Conservation (phyloP, 2,113 vertebrate species). For the Anhinga anhinga region DNA sequence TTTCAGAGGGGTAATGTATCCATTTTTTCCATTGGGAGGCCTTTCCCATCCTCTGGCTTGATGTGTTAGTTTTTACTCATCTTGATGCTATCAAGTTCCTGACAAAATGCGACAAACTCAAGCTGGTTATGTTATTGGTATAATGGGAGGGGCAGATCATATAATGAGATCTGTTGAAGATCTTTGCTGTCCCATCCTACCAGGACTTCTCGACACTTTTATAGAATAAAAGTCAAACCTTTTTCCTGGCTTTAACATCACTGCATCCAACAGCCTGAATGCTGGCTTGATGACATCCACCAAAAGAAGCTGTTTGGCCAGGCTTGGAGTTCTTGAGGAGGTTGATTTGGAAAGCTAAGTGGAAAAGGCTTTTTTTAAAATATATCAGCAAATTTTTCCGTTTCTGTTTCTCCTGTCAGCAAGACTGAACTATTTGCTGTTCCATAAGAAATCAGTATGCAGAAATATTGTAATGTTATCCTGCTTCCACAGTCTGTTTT, state of each 20-base stretch:
- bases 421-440: background rate
- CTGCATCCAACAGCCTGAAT: background rate
- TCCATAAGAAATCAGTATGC: background rate
- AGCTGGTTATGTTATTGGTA: background rate
- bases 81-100: conserved; percentile 3
- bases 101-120: conserved; percentile 21
- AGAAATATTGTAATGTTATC: background rate
- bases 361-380: background rate
- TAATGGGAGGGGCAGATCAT: background rate
- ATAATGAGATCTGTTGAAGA: background rate
- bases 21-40: conserved; percentile 11
- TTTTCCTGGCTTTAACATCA: background rate
- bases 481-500: background rate
- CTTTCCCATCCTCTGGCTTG: conserved; percentile 20
- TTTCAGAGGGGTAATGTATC: conserved; percentile 18
- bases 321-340: background rate
- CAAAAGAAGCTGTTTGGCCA: background rate
- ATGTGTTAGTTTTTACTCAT: conserved; percentile 10
- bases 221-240: background rate
- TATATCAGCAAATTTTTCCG: background rate
- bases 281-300: background rate
- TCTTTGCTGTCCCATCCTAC: background rate
- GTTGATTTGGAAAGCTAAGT: conserved; percentile 14
- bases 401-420: background rate
- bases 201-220: background rate